phyloP scores from a whole-genome alignment of 2,888 invertebrate genomes.

The Ichneumoninae sp. region DNA sequence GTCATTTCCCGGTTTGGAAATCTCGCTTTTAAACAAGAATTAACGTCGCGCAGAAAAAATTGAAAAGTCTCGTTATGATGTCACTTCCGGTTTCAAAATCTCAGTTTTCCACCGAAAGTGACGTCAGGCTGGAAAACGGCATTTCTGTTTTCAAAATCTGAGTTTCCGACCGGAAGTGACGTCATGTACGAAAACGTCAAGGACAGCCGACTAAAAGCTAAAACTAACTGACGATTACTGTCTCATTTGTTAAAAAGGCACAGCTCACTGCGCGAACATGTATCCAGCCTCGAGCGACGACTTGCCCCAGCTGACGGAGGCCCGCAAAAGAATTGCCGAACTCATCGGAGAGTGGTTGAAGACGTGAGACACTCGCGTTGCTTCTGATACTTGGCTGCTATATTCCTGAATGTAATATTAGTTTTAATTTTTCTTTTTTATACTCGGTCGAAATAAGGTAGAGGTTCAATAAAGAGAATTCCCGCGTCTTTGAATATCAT shows the following conservation, averaged over 20 bases:
- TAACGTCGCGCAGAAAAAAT: no score
- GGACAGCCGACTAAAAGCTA: no score
- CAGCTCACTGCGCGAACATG: slow-evolving; percentile 98
- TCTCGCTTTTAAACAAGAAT: no score
- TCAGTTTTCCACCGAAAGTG: no score
- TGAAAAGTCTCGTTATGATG: no score
- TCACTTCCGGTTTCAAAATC: no score
- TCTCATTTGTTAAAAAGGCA: slow-evolving; percentile 87
- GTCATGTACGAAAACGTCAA: no score
- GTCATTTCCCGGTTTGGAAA: no score
- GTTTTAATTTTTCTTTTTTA: slow-evolving; percentile 12
- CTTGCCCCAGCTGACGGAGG: slow-evolving; percentile 88
- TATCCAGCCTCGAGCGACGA: slow-evolving; percentile 91
- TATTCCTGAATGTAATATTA: not conserved
- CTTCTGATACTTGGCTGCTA: not conserved
- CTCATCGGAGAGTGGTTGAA: slow-evolving; percentile 87
- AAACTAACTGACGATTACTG: not conserved
- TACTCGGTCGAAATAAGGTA: slow-evolving; percentile 11
- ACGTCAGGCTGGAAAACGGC: no score
- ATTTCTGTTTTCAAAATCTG: no score
- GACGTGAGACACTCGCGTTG: slow-evolving; percentile 27
- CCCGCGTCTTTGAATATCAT: not conserved
- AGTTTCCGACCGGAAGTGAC: no score
- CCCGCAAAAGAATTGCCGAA: slow-evolving; percentile 88
- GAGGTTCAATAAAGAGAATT: slow-evolving; percentile 2